Evolutionary conservation across 2,113 vertebrate species (phyloP), one percentile per base, ranked within the genome.

Genomic region (Thinocorus orbignyianus): DNA sequence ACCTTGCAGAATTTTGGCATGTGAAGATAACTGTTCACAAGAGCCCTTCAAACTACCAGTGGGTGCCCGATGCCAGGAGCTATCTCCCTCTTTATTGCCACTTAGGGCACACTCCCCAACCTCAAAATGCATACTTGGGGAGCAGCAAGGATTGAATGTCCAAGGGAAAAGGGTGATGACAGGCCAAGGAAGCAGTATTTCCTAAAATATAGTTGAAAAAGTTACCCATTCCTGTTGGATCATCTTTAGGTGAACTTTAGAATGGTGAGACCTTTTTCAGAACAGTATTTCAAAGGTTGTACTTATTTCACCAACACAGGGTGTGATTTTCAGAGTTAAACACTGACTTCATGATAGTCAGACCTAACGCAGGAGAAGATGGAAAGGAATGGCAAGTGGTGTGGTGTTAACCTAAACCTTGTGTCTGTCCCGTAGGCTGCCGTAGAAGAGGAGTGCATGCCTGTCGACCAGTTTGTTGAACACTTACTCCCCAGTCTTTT

Each of bases 401-500:
- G 8, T 54, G 4, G 61, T 79, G 83, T 48, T 73, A 79, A 87
- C 20, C 5, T 17, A 42, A 62, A 26, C 39, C 3, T 76, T 85
- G 31, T 55, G 66, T 66, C 84, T 46, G 35, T 91, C 14, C 18
- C 33, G 1, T 17, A 99, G 99, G 98, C 98, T 0, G 88, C 99
- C 28, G 98, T 98, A 74, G 98, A 98, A 78, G 98, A 98, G 81
- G 98, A 99, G 71, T 98, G 98, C 46, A 97, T 99, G 98, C 98
- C 98, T 10, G 98, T 98, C 65, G 98, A 98, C 26, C 98, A 99
- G 93, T 99, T 99, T 90, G 98, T 98, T 6, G 97, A 98, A 80
- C 98, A 98, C 72, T 94, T 99, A 15, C 96, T 99, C 25, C 99
- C 99, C 92, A 99, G 98, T 93, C 98, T 99, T 26, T 89, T 99